phyloP scores from a whole-genome alignment of 2,113 vertebrate species.

The Pituophis catenifer region DNA sequence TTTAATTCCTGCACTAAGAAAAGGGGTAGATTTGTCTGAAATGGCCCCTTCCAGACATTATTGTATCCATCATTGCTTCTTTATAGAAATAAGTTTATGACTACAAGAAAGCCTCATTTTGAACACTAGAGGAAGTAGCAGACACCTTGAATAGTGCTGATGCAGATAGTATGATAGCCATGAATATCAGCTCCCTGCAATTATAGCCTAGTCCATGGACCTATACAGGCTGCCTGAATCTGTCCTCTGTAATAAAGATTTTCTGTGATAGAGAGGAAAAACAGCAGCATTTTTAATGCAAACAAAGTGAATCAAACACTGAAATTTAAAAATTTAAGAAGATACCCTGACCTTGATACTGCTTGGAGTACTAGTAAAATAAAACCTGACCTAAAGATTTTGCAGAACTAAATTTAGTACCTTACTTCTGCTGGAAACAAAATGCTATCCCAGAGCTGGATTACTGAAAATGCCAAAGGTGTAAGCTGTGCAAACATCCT shows the following conservation, averaged over 20 bases:
- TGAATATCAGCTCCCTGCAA: neutral
- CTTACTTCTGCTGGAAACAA: slow-evolving; percentile 6
- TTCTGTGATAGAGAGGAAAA: neutral
- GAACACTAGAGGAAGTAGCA: neutral
- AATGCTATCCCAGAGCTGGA: slow-evolving; percentile 1
- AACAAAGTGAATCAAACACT: neutral
- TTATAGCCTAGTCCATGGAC: neutral
- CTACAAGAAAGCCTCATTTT: neutral
- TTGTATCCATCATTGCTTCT: neutral
- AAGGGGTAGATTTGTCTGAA: neutral
- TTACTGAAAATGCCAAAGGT: slow-evolving; percentile 4
- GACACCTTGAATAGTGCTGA: neutral
- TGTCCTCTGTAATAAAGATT: neutral
- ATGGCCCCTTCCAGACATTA: neutral
- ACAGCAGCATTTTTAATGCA: neutral
- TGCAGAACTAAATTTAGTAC: neutral
- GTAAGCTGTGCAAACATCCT: slow-evolving; percentile 19
- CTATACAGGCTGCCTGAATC: neutral
- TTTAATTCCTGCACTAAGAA: neutral
- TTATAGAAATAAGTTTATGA: neutral
- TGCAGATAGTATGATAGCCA: neutral
- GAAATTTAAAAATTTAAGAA: neutral
- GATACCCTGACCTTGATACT: neutral
- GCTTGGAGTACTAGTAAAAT: neutral
- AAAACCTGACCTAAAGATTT: neutral